phyloP scores from a whole-genome alignment of 2,888 invertebrate genomes.

The Eupithecia vulgata region DNA sequence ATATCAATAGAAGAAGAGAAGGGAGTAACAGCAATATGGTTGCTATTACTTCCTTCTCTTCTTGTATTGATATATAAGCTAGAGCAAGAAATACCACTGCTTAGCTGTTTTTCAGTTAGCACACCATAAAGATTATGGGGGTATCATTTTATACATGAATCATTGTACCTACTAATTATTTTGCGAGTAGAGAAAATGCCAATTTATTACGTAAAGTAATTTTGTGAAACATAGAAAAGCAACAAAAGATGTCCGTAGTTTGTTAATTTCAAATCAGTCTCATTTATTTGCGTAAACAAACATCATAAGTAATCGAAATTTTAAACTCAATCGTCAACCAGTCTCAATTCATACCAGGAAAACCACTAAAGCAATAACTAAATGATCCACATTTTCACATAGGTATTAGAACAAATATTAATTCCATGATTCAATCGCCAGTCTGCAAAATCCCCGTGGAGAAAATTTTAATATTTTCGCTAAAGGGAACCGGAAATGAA shows the following conservation, averaged over 20 bases:
- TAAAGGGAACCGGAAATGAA: constrained; percentile 57
- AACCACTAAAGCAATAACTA: neutral
- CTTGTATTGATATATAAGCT: no score
- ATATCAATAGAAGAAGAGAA: no score
- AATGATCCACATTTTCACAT: neutral
- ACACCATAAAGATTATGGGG: no score
- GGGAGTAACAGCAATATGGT: no score
- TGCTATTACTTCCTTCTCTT: no score
- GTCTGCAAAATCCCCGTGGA: constrained; percentile 47
- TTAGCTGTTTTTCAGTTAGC: no score
- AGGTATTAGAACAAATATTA: neutral
- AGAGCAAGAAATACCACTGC: no score
- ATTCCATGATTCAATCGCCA: constrained; percentile 11
- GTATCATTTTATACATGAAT: no score
- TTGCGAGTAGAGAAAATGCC: neutral
- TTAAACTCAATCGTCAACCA: no score
- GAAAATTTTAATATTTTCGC: constrained; percentile 61
- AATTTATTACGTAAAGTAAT: neutral
- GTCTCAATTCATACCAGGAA: neutral
- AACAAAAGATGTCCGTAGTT: neutral
- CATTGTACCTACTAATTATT: neutral
- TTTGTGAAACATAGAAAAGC: neutral
- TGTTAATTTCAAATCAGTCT: neutral
- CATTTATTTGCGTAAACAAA: no score
- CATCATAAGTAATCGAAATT: no score